Percentiles rank a stretch among this genome's conserved stretches.
Conservation (phyloP, 2,113 vertebrate species). For the Hyla sarda region DNA sequence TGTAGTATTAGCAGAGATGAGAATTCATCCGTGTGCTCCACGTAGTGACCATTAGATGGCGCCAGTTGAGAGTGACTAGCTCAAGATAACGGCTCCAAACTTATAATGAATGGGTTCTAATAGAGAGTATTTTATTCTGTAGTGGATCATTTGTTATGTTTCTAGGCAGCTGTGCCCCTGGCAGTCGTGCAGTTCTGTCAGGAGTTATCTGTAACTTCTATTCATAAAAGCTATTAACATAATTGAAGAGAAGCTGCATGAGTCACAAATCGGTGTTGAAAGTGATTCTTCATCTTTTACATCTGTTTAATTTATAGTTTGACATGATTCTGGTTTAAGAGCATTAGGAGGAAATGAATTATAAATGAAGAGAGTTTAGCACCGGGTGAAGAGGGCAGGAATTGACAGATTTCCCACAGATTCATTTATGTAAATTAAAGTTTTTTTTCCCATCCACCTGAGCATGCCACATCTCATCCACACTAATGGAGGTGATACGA, state of each 20-base stretch:
- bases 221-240: conserved; percentile 53
- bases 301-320: conserved; percentile 30
- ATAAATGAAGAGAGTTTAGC: conserved; percentile 18
- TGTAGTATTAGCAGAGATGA: too few species aligned
- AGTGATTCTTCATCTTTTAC: conserved; percentile 37
- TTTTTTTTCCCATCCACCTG: background rate
- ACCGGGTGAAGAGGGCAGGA: background rate
- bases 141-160: background rate
- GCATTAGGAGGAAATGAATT: background rate
- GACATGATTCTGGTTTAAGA: background rate
- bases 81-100: too few species aligned
- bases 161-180: conserved; percentile 29
- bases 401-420: conserved; percentile 9
- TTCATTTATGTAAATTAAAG: background rate
- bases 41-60: background rate
- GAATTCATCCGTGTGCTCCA: background rate
- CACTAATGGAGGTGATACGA: background rate
- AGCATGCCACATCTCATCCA: background rate
- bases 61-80: background rate
- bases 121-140: too few species aligned
- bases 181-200: conserved; percentile 32
- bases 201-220: conserved; percentile 35
- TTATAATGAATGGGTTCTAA: background rate
- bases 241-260: conserved; percentile 39
- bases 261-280: conserved; percentile 41